Conservation (phyloP, 2,888 invertebrate genomes). For the Chaitophorus viminalis region DNA sequence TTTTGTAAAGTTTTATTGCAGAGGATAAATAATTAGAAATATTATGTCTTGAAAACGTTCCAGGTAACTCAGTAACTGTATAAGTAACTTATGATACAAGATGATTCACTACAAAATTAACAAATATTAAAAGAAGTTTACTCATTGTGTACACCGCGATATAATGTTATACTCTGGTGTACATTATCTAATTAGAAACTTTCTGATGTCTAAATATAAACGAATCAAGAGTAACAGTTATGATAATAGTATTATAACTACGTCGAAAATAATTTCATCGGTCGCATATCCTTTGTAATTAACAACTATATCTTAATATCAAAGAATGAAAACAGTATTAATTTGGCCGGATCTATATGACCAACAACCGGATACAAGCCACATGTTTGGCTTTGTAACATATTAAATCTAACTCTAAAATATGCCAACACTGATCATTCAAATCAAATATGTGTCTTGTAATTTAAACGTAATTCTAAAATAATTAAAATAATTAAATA, state of each 20-base stretch:
- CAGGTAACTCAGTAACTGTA: neutral
- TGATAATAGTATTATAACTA: neutral
- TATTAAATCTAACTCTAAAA: neutral
- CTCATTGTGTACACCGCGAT: neutral
- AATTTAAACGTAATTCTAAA: neutral
- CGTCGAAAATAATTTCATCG: neutral
- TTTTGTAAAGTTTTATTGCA: constrained; percentile 15
- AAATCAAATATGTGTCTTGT: neutral
- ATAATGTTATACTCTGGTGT: neutral
- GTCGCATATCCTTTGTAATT: neutral
- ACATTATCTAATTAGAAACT: constrained; percentile 5
- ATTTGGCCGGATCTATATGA: too few relatives aligned
- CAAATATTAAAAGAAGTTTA: neutral
- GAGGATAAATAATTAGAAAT: constrained; percentile 3
- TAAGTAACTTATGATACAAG: neutral
- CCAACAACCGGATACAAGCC: neutral
- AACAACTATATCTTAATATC: neutral
- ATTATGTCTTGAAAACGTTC: neutral
- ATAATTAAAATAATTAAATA: neutral
- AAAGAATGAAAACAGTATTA: neutral
- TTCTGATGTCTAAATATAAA: neutral
- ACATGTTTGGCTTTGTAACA: neutral
- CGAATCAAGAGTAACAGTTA: neutral
- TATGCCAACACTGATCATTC: neutral
- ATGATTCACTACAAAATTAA: neutral